Conservation (phyloP, 2,113 vertebrate species). For the Castor canadensis region DNA sequence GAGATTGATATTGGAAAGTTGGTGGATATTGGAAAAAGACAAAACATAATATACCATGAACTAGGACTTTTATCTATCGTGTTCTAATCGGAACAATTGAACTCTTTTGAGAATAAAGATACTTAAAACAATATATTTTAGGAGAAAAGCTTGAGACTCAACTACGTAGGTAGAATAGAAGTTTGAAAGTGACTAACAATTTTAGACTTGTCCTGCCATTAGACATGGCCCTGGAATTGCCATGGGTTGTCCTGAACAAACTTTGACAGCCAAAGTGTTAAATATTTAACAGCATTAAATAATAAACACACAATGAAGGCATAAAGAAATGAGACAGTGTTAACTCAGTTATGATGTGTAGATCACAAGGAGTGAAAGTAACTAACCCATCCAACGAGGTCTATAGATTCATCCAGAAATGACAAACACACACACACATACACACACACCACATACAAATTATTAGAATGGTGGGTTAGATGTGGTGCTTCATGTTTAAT, state of each 20-base stretch:
- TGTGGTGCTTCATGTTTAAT: constrained; percentile 73
- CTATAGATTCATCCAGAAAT: background rate
- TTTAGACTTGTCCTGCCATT: background rate
- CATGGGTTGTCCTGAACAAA: background rate
- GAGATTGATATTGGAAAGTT: background rate
- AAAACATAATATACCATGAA: background rate
- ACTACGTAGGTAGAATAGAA: background rate
- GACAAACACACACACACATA: constrained; percentile 52
- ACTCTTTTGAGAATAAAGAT: background rate
- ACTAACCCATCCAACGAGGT: background rate
- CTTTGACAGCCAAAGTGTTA: constrained; percentile 31
- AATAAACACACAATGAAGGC: constrained; percentile 53
- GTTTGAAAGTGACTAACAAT: background rate
- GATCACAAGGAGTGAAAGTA: constrained; percentile 19
- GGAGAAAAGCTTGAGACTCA: background rate
- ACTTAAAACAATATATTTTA: constrained; percentile 29
- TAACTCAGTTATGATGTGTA: constrained; percentile 21
- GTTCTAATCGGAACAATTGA: background rate
- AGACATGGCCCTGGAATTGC: background rate
- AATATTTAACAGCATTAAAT: constrained; percentile 55
- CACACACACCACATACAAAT: too few relatives aligned
- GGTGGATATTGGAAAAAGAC: background rate
- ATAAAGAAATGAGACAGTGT: background rate
- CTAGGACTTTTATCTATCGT: background rate
- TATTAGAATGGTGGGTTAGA: constrained; percentile 68